phyloP scores from a whole-genome alignment of 2,113 vertebrate species.

The Thamnaconus septentrionalis region DNA sequence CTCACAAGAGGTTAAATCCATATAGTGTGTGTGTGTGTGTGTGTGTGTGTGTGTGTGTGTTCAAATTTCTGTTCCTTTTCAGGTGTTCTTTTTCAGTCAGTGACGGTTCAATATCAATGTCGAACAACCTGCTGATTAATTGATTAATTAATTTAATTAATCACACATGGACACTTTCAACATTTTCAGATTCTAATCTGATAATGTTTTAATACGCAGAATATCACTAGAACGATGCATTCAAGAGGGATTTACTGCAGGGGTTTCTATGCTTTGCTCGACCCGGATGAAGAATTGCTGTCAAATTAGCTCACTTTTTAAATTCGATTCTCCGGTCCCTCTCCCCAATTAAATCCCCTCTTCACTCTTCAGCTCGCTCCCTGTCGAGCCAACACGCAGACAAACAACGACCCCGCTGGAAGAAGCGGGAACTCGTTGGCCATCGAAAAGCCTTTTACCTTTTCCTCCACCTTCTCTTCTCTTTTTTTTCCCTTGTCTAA shows the following conservation, averaged over 20 bases:
- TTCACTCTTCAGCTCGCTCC: neutral
- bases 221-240: too few species aligned
- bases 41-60: too few species aligned
- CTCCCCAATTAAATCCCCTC: neutral
- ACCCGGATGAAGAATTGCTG: neutral
- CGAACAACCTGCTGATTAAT: too few species aligned
- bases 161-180: neutral
- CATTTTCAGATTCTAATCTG: too few species aligned
- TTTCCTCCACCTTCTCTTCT: neutral
- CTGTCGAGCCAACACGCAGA: constrained; percentile 4
- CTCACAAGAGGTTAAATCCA: too few species aligned
- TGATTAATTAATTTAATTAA: too few species aligned
- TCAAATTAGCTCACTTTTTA: neutral
- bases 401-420: constrained; percentile 8
- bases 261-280: neutral
- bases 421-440: constrained; percentile 33
- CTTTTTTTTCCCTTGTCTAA: constrained; percentile 7
- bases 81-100: too few species aligned
- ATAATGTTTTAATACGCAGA: too few species aligned
- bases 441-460: neutral
- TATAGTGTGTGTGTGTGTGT: too few species aligned
- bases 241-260: neutral
- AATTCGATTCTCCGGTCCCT: neutral
- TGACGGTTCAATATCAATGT: neutral
- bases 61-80: neutral